Percentiles rank a stretch among this genome's conserved stretches.
These are phyloP conservation scores for Diorhabda sublineata DNA, from an alignment of 1,140 invertebrate genomes.

Conservation along the genomic window DNA sequence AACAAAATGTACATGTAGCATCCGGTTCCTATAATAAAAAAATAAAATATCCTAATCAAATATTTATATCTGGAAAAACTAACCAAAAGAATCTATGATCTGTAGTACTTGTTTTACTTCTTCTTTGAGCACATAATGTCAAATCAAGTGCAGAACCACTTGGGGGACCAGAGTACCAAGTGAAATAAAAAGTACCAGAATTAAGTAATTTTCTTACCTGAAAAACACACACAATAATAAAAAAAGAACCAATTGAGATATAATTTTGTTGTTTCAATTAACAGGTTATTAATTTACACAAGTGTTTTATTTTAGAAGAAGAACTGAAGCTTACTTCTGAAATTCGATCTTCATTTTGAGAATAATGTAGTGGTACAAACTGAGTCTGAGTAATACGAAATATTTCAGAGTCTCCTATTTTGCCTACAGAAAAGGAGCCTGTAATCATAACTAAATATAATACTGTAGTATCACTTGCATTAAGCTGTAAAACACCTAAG, in stretches of 20 bases:
- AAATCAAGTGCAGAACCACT: slow-evolving; percentile 63
- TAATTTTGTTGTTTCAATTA: too few relatives aligned
- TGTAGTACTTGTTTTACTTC: slow-evolving; percentile 69
- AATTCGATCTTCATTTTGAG: slow-evolving; percentile 74
- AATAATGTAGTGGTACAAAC: slow-evolving; percentile 82
- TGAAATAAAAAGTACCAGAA: slow-evolving; percentile 96
- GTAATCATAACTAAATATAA: slow-evolving; percentile 90
- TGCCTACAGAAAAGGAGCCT: slow-evolving; percentile 90
- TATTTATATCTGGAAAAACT: slow-evolving; percentile 22
- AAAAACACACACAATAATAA: slow-evolving; percentile 6
- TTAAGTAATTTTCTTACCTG: slow-evolving; percentile 82
- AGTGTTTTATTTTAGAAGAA: not conserved
- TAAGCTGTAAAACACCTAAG: slow-evolving; percentile 82
- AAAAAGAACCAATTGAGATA: too few relatives aligned
- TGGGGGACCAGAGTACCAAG: slow-evolving; percentile 57
- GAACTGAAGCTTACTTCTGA: slow-evolving; percentile 54
- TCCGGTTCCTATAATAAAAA: slow-evolving; percentile 70
- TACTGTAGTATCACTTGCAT: slow-evolving; percentile 76
- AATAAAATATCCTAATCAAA: slow-evolving; percentile 15
- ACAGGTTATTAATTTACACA: too few relatives aligned
- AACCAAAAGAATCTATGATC: slow-evolving; percentile 96
- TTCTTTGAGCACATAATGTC: slow-evolving; percentile 87
- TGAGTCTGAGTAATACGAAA: slow-evolving; percentile 90
- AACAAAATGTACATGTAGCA: slow-evolving; percentile 87
- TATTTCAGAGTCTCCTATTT: slow-evolving; percentile 88